These are phyloP conservation scores for Cheirogaleus medius DNA, from an alignment of 2,113 vertebrate genomes.

Conservation along the genomic window DNA sequence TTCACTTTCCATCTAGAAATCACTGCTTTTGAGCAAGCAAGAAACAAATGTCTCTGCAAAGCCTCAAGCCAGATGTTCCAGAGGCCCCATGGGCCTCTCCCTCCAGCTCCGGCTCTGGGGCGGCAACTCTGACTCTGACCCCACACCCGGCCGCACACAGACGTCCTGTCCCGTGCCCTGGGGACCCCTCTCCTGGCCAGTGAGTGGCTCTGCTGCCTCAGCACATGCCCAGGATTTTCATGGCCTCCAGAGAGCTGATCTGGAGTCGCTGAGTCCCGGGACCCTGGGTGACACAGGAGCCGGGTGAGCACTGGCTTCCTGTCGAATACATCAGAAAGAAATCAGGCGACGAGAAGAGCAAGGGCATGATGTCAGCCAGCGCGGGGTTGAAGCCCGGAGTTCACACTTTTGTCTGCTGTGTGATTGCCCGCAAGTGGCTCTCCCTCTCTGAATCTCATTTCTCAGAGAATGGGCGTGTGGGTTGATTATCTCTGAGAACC, in stretches of 20 bases:
- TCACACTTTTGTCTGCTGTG: neutral
- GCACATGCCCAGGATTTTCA: neutral
- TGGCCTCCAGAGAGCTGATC: neutral
- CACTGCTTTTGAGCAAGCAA: neutral
- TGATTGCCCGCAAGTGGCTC: fast-evolving
- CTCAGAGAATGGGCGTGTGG: neutral
- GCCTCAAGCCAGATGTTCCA: neutral
- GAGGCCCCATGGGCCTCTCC: neutral
- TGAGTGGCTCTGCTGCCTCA: fast-evolving
- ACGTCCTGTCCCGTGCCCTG: fast-evolving
- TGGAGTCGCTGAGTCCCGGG: fast-evolving
- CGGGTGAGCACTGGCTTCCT: neutral
- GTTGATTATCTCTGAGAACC: neutral
- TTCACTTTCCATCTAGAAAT: neutral
- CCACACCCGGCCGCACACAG: fast-evolving
- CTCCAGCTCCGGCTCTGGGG: fast-evolving
- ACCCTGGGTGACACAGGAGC: neutral
- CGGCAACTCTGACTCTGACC: neutral
- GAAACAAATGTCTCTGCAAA: neutral
- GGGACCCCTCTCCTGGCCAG: fast-evolving
- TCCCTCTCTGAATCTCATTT: neutral
- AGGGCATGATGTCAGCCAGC: neutral
- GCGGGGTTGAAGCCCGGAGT: neutral
- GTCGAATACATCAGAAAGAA: neutral
- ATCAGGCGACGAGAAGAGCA: neutral